Base-by-base conservation (phyloP, 2,888 invertebrate genomes). In the Ormyrus rosae region DNA sequence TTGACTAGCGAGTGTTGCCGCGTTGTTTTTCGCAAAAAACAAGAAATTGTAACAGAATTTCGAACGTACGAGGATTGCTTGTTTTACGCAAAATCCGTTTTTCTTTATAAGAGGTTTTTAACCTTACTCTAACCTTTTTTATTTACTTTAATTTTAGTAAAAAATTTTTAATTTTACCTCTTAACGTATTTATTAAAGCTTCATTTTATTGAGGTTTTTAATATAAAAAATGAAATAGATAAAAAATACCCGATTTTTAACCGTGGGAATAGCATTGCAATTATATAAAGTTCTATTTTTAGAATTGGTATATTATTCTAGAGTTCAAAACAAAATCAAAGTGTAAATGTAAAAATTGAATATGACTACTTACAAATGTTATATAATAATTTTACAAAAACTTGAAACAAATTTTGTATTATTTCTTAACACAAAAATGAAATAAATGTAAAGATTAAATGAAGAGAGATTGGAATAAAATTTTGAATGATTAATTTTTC, bases 241-340 rank as follows among this genome's bases (percentile, higher is more conserved):
- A 0, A 1, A n/a, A 6, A n/a, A 4, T 6, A 7, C 0, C 6
- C 5, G 8, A 10, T 58, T 65, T 48, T 48, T 6, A 19, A 2
- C 8, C 0, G 13, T 13, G 4, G 3, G 13, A 46, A 73, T 63
- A 63, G 9, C 53, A 70, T 56, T 50, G 11, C 11, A 77, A 70
- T 78, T 71, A 78, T 78, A 65, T 71, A 78, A 78, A 71, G 46
- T 60, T 45, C 56, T 78, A 65, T 71, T 65, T 71, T 60, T 71
- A 71, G 65, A 55, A 8, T n/a, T 55, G 34, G 34, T 34, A 34
- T 34, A 34, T 34, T 34, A 34, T 34, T 34, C 34, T 34, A 34
- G 4, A 3, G 34, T 34, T 34, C 34, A 34, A 34, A 34, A 34
- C 34, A 34, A 34, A 34, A 34, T 34, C 34, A 34, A 34, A 34